phyloP scores from a whole-genome alignment of 1,140 invertebrate genomes.

The Drosophila aff. region DNA sequence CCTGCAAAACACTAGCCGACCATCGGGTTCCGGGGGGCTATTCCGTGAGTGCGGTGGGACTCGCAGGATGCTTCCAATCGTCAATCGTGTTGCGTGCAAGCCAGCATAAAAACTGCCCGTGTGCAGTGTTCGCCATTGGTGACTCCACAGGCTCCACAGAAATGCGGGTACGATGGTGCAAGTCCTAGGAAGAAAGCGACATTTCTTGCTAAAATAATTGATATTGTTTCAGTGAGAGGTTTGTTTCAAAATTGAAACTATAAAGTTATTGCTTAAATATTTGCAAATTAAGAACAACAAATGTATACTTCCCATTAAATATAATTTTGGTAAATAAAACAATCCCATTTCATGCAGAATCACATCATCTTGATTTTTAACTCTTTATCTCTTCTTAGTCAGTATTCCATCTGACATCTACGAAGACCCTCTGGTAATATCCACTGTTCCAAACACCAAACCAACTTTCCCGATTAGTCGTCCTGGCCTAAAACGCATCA shows the following conservation, averaged over 20 bases:
- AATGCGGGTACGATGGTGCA: slow-evolving; percentile 11
- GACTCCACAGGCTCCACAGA: slow-evolving; percentile 23
- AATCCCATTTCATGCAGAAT: not conserved
- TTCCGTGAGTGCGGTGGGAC: slow-evolving; percentile 27
- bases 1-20: slow-evolving; percentile 29
- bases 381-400: not conserved
- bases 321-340: not conserved
- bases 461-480: slow-evolving; percentile 71
- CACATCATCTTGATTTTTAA: not conserved
- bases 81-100: slow-evolving; percentile 71
- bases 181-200: not conserved
- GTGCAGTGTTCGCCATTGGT: slow-evolving; percentile 59
- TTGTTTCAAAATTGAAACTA: not conserved
- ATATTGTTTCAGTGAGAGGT: not conserved
- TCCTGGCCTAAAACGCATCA: slow-evolving; percentile 67
- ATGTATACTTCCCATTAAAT: no score
- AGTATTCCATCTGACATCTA: not conserved
- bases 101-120: slow-evolving; percentile 64
- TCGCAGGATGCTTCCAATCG: slow-evolving; percentile 66
- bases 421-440: not conserved
- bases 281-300: no score
- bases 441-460: slow-evolving; percentile 41
- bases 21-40: slow-evolving; percentile 18
- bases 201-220: not conserved
- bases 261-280: not conserved